These are phyloP conservation scores for Habropoda laboriosa DNA, from an alignment of 1,140 invertebrate genomes.

Conservation along the genomic window DNA sequence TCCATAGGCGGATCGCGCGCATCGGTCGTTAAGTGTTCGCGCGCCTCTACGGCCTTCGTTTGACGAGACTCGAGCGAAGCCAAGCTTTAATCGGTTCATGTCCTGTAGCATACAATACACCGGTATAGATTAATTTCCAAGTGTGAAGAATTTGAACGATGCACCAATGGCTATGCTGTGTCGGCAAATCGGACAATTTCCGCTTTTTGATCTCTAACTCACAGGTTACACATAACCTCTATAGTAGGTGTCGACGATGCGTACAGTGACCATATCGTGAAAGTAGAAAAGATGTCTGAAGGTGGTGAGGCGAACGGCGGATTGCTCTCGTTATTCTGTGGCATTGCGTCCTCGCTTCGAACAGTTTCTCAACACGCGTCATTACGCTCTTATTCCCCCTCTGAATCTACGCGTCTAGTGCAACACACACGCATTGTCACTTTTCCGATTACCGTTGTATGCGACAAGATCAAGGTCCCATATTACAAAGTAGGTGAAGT, in stretches of 20 bases:
- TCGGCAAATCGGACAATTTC: conserved; percentile 42
- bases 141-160: conserved; percentile 71
- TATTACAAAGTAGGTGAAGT: conserved; percentile 43
- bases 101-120: conserved; percentile 80
- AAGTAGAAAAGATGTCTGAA: conserved; percentile 67
- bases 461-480: conserved; percentile 65
- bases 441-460: conserved; percentile 32
- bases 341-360: conserved; percentile 64
- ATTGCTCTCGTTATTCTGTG: conserved; percentile 80
- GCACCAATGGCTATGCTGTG: conserved; percentile 81
- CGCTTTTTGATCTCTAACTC: neutral
- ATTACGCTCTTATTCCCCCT: conserved; percentile 10
- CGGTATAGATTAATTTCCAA: conserved; percentile 70
- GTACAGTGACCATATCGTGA: conserved; percentile 82
- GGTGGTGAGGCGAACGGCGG: conserved; percentile 13
- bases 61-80: conserved; percentile 77
- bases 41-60: conserved; percentile 75
- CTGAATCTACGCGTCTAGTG: neutral
- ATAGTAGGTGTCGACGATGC: conserved; percentile 68
- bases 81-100: conserved; percentile 79
- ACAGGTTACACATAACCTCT: neutral
- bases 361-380: conserved; percentile 21
- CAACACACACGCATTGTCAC: conserved; percentile 12
- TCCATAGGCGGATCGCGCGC: conserved; percentile 56
- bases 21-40: conserved; percentile 69